Base-by-base conservation (phyloP, 2,888 invertebrate genomes). In the Andrena chrysosceles region DNA sequence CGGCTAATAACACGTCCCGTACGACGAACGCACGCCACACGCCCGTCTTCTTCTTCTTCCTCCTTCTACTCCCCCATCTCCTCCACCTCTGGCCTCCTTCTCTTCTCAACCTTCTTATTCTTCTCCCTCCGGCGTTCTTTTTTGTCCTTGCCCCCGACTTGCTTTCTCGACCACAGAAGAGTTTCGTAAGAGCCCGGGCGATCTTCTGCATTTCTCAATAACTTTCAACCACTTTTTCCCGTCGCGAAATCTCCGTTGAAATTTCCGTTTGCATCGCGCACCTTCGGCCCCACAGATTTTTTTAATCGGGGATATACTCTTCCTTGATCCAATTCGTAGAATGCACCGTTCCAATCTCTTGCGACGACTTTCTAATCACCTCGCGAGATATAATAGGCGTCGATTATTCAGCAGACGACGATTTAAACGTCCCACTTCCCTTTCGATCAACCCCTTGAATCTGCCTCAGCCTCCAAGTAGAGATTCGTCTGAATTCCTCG, bases 1-100 rank as follows among this genome's bases (percentile, higher is more conserved):
- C 90, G 85, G 91, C 90, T 93, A 93, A 93, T 93, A 93, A 93
- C 92, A 93, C 92, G 92, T 93, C 91, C 93, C 92, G 90, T 89
- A 91, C 91, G 91, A 92, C 90, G 91, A 91, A 91, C 91, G 90
- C 91, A 89, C 90, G 89, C 92, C 90, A 90, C 91, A 91, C 91
- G 92, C 89, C 90, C 91, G 90, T 89, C 87, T 86, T 81, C 86
- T 85, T 85, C 86, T 78, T 83, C 84, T 81, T 82, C 83, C 70
- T 81, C 84, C 60, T 64, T 69, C 54, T 77, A 67, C 71, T 67
- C 82, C 54, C 69, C 70, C 31, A 68, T 72, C 82, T 84, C 66
- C 66, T 49, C 42, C 71, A 66, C 63, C 63, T 69, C 68, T 49
- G 56, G 56, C 35, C 49, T 73, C 76, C 73, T 85, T 54, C 42